A percentile compares a stretch with the other conserved stretches of the same genome.
Evolutionary conservation across 2,113 vertebrate species (phyloP).

Genomic region (Anolis sagrei): DNA sequence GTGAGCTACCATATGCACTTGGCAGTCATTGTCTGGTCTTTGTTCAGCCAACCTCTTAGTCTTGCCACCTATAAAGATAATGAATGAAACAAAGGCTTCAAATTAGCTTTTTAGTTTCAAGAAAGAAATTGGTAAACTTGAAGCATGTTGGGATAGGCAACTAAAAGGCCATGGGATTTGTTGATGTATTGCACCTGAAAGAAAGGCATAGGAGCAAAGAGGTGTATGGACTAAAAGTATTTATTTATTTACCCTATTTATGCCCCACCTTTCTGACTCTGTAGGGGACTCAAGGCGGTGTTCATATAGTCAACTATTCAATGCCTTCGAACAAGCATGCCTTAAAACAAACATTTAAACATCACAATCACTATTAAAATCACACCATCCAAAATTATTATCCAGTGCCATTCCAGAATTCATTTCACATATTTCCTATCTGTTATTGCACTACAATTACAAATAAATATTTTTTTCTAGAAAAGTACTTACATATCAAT

Average conservation of each 20-base stretch:
- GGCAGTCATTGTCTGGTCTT: slow-evolving; percentile 78
- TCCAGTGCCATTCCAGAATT: too few species aligned
- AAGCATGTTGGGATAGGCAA: slow-evolving; percentile 56
- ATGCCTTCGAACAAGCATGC: too few species aligned
- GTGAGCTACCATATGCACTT: slow-evolving; percentile 80
- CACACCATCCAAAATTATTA: too few species aligned
- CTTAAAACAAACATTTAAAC: too few species aligned
- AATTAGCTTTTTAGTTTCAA: slow-evolving; percentile 69
- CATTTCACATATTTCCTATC: too few species aligned
- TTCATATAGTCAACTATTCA: too few species aligned
- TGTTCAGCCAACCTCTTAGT: slow-evolving; percentile 78
- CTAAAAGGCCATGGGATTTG: slow-evolving; percentile 44
- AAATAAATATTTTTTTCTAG: neutral
- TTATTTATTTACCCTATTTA: too few species aligned
- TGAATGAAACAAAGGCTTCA: slow-evolving; percentile 73
- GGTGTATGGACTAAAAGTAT: neutral
- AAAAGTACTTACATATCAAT: neutral
- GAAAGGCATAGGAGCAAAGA: neutral
- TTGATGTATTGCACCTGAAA: slow-evolving; percentile 13
- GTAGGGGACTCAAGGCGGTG: too few species aligned
- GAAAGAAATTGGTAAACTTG: slow-evolving; percentile 58
- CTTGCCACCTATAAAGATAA: slow-evolving; percentile 78
- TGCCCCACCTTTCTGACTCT: too few species aligned
- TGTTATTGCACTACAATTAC: too few species aligned
- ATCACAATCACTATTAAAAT: too few species aligned